These are phyloP conservation scores for Mya arenaria DNA, from an alignment of 1,140 invertebrate genomes.

Conservation along the genomic window DNA sequence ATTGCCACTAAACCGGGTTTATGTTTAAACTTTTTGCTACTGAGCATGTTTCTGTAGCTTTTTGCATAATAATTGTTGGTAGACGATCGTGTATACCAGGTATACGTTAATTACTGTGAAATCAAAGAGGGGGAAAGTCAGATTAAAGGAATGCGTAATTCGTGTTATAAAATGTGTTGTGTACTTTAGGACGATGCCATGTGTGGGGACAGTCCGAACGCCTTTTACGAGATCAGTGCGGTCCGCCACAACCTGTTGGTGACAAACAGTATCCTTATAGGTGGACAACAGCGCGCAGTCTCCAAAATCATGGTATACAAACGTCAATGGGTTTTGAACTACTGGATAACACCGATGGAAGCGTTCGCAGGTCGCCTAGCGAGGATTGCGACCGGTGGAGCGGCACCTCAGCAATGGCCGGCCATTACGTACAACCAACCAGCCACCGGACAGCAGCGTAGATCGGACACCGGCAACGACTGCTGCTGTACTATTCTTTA, in stretches of 20 bases:
- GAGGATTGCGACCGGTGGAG: neutral
- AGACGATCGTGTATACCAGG: too few species aligned
- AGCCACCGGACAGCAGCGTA: too few species aligned
- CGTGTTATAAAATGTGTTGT: neutral
- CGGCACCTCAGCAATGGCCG: too few species aligned
- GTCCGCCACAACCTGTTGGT: slow-evolving; percentile 5
- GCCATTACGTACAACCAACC: too few species aligned
- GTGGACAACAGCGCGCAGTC: slow-evolving; percentile 15
- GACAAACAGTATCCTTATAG: slow-evolving; percentile 1
- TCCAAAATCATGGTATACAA: slow-evolving; percentile 29
- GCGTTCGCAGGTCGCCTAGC: neutral
- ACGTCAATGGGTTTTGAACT: neutral
- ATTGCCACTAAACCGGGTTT: too few species aligned
- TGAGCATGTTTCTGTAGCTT: too few species aligned
- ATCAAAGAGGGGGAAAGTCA: too few species aligned
- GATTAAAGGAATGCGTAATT: neutral
- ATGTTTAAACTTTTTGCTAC: too few species aligned
- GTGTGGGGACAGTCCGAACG: slow-evolving; percentile 22
- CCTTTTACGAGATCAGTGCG: slow-evolving; percentile 26
- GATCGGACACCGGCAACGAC: too few species aligned
- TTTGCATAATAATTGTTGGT: too few species aligned
- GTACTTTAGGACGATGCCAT: slow-evolving; percentile 3
- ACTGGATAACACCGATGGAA: slow-evolving; percentile 18
- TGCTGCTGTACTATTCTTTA: too few species aligned
- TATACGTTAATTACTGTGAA: neutral